Evolutionary conservation across 2,888 invertebrate genomes (phyloP).

Genomic region (Tromatobia lineatoria): DNA sequence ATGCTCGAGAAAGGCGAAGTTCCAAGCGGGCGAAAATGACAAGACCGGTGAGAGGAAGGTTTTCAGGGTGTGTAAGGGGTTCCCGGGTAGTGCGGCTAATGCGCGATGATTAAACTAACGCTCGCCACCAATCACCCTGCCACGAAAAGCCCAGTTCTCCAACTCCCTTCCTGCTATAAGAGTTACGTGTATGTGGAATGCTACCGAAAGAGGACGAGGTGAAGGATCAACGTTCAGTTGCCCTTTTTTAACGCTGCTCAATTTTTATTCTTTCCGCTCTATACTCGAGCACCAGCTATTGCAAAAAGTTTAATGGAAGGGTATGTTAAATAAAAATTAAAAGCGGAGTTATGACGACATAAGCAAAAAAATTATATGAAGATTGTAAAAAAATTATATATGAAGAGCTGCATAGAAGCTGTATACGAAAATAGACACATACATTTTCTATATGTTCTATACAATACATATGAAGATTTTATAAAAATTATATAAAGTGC

Average conservation of each 20-base stretch:
- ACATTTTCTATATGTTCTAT: too few relatives aligned
- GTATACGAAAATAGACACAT: too few relatives aligned
- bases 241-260: conserved; percentile 10
- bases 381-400: too few relatives aligned
- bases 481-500: too few relatives aligned
- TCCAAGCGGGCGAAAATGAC: conserved; percentile 55
- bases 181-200: conserved; percentile 39
- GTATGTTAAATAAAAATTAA: neutral
- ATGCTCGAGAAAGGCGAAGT: conserved; percentile 51
- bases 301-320: neutral
- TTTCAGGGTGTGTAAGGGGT: conserved; percentile 58
- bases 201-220: conserved; percentile 49
- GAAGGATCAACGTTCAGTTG: conserved; percentile 34
- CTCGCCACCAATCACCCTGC: conserved; percentile 84
- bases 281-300: conserved; percentile 15
- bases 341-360: too few relatives aligned
- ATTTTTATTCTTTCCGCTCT: neutral
- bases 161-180: conserved; percentile 33
- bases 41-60: conserved; percentile 59
- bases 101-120: conserved; percentile 85
- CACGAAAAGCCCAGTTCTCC: conserved; percentile 81
- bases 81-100: conserved; percentile 79
- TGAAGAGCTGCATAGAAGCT: too few relatives aligned
- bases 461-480: too few relatives aligned
- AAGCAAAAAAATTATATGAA: too few relatives aligned